Evolutionary conservation across 2,113 vertebrate species (phyloP).

Genomic region (Dinomys branickii): DNA sequence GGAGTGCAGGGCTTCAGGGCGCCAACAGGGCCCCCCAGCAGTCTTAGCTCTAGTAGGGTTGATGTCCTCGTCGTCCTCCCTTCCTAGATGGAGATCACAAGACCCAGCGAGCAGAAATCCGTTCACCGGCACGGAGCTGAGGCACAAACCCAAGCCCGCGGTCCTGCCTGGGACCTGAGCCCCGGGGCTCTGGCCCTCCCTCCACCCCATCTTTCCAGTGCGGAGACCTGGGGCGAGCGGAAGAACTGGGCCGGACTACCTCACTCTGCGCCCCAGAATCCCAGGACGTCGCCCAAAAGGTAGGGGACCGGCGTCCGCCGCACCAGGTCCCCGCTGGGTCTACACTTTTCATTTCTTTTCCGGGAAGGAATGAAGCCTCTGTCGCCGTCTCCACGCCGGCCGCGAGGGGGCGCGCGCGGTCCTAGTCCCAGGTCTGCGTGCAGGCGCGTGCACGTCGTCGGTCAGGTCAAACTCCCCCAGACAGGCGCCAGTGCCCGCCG

Average conservation of each 20-base stretch:
- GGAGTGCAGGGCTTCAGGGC: background rate
- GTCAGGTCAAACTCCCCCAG: background rate
- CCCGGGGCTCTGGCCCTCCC: background rate
- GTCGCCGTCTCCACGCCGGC: background rate
- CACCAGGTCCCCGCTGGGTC: too few relatives aligned
- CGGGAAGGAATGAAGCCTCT: rapidly evolving
- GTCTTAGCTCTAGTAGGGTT: too few relatives aligned
- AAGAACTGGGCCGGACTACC: background rate
- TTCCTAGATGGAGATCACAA: background rate
- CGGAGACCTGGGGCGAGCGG: background rate
- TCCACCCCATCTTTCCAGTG: too few relatives aligned
- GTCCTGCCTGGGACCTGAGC: background rate
- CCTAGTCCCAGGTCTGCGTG: background rate
- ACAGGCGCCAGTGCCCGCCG: background rate
- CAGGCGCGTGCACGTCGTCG: rapidly evolving
- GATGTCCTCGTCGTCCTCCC: background rate
- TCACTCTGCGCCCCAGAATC: background rate
- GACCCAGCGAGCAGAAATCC: background rate
- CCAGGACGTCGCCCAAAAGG: background rate
- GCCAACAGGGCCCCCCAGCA: too few relatives aligned
- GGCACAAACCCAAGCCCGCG: background rate
- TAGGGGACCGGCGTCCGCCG: rapidly evolving
- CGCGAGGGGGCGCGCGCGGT: constrained; percentile 13
- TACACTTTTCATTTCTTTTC: background rate
- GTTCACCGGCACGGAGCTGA: background rate